Evolutionary conservation across 2,797 vertebrate genomes (phyloP).

Genomic region (Xenops minutus): DNA sequence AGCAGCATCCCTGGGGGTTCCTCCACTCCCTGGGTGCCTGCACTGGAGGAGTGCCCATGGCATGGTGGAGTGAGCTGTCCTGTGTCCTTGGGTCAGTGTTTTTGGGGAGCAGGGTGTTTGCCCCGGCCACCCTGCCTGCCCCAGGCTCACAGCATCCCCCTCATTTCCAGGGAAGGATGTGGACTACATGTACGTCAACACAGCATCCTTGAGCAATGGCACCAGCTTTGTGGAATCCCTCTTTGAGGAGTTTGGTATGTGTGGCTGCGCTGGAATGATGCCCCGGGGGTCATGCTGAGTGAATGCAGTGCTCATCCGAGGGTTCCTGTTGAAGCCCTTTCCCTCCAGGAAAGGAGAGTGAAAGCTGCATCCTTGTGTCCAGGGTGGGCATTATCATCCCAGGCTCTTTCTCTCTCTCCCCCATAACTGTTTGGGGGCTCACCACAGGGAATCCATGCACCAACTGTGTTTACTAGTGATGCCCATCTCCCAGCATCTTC

Average conservation of each 20-base stretch:
- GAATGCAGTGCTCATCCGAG: not conserved
- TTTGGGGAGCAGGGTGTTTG: not conserved
- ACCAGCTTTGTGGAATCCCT: slow-evolving; percentile 98
- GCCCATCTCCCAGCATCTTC: not conserved
- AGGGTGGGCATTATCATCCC: accelerated
- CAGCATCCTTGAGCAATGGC: slow-evolving; percentile 89
- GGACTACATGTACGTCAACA: slow-evolving; percentile 93
- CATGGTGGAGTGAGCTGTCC: not conserved
- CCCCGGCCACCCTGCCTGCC: not conserved
- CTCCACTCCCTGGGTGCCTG: accelerated
- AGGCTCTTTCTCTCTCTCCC: not conserved
- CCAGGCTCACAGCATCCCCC: not conserved
- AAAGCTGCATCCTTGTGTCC: not conserved
- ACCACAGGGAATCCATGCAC: accelerated
- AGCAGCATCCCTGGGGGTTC: not conserved
- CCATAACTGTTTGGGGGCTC: accelerated
- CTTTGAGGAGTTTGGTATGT: slow-evolving; percentile 93
- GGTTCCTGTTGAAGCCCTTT: not conserved
- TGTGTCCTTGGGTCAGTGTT: not conserved
- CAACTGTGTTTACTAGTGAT: accelerated
- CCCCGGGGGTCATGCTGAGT: accelerated
- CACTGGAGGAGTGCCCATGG: accelerated
- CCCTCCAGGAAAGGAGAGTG: not conserved
- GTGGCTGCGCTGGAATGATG: no score
- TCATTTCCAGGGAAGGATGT: slow-evolving; percentile 82